Percentiles rank a stretch among this genome's conserved stretches.
Evolutionary conservation across 2,888 invertebrate genomes (phyloP).

Genomic region (Zaprionus lineosus): DNA sequence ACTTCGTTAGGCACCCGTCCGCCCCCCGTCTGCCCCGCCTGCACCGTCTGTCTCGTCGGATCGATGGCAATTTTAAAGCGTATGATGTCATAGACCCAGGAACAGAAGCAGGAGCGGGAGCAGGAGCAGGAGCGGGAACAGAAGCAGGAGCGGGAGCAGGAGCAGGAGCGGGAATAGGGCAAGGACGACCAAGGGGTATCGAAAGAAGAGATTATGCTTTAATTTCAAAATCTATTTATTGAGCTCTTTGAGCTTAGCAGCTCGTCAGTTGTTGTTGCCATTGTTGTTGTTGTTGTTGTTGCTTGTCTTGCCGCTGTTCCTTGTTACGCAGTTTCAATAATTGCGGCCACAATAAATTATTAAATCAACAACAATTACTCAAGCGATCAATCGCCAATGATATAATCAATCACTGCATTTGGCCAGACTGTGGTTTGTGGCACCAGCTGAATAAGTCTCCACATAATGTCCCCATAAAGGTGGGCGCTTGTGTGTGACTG

Average conservation of each 20-base stretch:
- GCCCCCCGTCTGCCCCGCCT: too few species aligned
- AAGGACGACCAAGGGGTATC: too few species aligned
- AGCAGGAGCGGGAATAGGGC: too few species aligned
- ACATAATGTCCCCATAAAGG: slow-evolving; percentile 13
- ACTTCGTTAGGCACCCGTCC: background rate
- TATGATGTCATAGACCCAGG: slow-evolving; percentile 52
- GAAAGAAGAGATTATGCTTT: too few species aligned
- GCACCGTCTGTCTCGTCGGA: slow-evolving; percentile 12
- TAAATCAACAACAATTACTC: slow-evolving; percentile 75
- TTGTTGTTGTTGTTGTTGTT: too few species aligned
- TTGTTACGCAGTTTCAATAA: slow-evolving; percentile 59
- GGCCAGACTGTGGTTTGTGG: slow-evolving; percentile 30
- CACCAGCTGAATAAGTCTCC: slow-evolving; percentile 20
- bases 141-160: too few species aligned
- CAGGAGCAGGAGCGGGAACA: too few species aligned
- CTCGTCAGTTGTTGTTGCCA: too few species aligned
- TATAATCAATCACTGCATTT: slow-evolving; percentile 64
- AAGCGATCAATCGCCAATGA: slow-evolving; percentile 50
- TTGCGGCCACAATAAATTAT: slow-evolving; percentile 67
- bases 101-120: too few species aligned
- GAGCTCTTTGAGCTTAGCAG: too few species aligned
- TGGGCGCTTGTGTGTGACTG: background rate
- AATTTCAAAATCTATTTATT: too few species aligned
- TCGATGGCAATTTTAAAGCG: slow-evolving; percentile 37
- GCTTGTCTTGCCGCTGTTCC: too few species aligned